Conservation (phyloP, 2,888 invertebrate species). For the Tortrix viridana region DNA sequence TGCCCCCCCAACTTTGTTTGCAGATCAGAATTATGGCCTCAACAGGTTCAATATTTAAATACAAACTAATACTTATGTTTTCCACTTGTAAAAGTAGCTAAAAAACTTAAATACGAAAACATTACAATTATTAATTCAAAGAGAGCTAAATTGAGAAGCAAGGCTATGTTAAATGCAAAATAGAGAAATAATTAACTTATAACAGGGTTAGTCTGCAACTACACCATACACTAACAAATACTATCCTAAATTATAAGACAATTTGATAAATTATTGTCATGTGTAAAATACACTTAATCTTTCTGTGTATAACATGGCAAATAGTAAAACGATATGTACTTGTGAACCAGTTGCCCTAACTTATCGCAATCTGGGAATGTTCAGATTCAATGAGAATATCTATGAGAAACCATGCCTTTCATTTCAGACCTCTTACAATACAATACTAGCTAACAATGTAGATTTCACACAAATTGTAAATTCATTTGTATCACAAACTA, state of each 20-base stretch:
- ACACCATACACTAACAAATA: conserved; percentile 15
- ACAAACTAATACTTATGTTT: conserved; percentile 9
- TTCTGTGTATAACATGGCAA: conserved; percentile 13
- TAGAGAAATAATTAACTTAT: background rate
- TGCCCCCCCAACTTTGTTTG: background rate
- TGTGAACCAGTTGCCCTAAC: conserved; percentile 8
- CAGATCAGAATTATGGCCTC: background rate
- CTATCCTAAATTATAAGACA: conserved; percentile 14
- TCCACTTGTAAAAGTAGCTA: conserved; percentile 22
- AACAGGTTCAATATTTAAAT: conserved; percentile 7
- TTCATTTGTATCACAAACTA: conserved; percentile 82
- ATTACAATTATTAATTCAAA: conserved; percentile 1
- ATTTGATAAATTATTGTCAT: conserved; percentile 26
- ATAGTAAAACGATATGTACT: conserved; percentile 23
- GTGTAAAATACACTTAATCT: conserved; percentile 11
- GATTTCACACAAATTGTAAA: conserved; percentile 78
- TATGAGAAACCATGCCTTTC: background rate
- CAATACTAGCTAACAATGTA: conserved; percentile 51
- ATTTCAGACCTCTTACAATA: conserved; percentile 13
- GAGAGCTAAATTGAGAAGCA: conserved; percentile 34
- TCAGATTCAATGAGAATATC: background rate
- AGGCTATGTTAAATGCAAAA: conserved; percentile 27
- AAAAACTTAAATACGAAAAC: conserved; percentile 18
- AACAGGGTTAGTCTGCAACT: conserved; percentile 12
- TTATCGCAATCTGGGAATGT: conserved; percentile 22